Conservation (phyloP, 2,888 invertebrate genomes). For the Lampropteryx suffumata region DNA sequence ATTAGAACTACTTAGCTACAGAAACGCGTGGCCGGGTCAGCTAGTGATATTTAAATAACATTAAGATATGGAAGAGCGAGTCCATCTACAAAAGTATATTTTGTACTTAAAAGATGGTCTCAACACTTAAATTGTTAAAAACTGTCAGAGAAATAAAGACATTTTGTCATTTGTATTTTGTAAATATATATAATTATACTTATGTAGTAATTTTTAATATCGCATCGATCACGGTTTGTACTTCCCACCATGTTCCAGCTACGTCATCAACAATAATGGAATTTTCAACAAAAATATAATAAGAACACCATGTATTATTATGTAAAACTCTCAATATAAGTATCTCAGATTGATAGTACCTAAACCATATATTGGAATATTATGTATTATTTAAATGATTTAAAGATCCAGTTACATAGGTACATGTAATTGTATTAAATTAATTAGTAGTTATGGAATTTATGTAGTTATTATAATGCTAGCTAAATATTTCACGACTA, state of each 20-base stretch:
- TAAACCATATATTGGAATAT: constrained; percentile 23
- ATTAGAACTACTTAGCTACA: no score
- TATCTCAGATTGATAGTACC: constrained; percentile 28
- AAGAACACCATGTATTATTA: constrained; percentile 26
- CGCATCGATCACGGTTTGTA: constrained; percentile 10
- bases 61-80: no score
- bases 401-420: constrained; percentile 58
- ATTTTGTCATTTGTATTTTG: no score
- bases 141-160: no score
- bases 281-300: constrained; percentile 22
- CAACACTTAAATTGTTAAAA: no score
- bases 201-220: constrained; percentile 19
- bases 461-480: constrained; percentile 74
- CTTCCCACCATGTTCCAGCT: constrained; percentile 11
- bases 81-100: no score
- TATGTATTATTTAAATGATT: constrained; percentile 30
- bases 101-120: no score
- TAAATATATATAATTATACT: no score
- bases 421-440: constrained; percentile 65
- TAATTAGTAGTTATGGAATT: constrained; percentile 63
- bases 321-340: constrained; percentile 26
- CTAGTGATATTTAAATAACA: no score
- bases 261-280: constrained; percentile 15
- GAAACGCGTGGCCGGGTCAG: no score
- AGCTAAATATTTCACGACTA: constrained; percentile 76